Conservation (phyloP, 2,888 invertebrate genomes). For the Chloromyia formosa region DNA sequence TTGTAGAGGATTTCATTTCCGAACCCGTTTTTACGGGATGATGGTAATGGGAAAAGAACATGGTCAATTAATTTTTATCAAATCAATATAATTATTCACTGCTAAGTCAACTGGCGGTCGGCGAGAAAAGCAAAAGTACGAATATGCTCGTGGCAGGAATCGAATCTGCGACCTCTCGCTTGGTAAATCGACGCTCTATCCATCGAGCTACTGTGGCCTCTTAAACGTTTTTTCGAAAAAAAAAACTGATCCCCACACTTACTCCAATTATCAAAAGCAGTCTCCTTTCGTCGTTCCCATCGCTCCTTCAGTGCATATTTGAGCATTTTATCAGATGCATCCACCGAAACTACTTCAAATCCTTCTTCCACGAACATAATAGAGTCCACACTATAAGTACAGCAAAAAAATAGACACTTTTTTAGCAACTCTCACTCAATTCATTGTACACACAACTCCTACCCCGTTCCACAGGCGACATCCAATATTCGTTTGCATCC, state of each 20-base stretch:
- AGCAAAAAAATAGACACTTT: background rate
- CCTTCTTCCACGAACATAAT: conserved; percentile 89
- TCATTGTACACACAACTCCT: conserved; percentile 49
- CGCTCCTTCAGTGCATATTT: conserved; percentile 87
- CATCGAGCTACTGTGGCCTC: no score
- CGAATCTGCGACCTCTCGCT: no score
- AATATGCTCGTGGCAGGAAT: no score
- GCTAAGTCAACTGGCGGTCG: no score
- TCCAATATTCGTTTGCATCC: conserved; percentile 80
- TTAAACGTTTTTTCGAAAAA: no score
- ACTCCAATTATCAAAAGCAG: conserved; percentile 87
- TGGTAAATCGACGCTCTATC: no score
- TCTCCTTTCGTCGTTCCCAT: conserved; percentile 83
- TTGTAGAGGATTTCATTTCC: no score
- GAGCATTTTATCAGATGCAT: conserved; percentile 93
- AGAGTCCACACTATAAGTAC: conserved; percentile 76
- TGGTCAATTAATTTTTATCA: no score
- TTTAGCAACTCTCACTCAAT: conserved; percentile 1
- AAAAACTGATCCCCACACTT: no score
- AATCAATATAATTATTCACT: background rate
- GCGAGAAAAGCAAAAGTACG: no score
- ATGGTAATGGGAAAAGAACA: no score
- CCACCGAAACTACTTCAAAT: conserved; percentile 84
- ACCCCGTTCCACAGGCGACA: conserved; percentile 92
- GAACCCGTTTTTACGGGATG: no score